Conservation (phyloP, 2,113 vertebrate species). For the Neomonachus schauinslandi region DNA sequence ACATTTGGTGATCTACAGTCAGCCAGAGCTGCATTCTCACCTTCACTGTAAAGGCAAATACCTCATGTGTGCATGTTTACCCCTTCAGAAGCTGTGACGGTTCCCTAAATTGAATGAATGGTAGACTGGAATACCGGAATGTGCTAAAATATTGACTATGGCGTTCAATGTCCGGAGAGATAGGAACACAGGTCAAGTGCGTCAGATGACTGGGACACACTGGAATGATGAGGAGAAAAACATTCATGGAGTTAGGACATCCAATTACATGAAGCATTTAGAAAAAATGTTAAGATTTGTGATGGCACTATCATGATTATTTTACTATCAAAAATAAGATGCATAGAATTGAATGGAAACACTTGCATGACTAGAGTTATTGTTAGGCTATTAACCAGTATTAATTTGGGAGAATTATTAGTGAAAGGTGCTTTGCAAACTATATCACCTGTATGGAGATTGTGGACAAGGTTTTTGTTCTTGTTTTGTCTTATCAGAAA, state of each 20-base stretch:
- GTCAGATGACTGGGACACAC: not conserved
- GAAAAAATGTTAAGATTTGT: not conserved
- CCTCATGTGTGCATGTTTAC: not conserved
- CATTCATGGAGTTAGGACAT: not conserved
- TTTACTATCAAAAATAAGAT: not conserved
- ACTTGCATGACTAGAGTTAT: not conserved
- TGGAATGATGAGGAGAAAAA: not conserved
- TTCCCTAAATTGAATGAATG: not conserved
- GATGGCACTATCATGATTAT: not conserved
- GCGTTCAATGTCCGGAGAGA: not conserved
- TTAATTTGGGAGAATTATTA: not conserved
- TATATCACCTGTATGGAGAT: not conserved
- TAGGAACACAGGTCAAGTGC: not conserved
- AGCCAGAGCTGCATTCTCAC: not conserved
- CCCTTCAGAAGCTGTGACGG: not conserved
- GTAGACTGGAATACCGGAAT: not conserved
- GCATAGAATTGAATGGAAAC: not conserved
- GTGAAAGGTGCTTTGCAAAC: not conserved
- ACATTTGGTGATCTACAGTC: not conserved
- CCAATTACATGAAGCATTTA: not conserved
- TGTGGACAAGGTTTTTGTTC: not conserved
- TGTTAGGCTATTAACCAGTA: not conserved
- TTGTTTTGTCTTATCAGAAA: not conserved
- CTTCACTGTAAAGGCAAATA: not conserved
- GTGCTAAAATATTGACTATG: not conserved